A percentile compares a stretch with the other conserved stretches of the same genome.
Evolutionary conservation across 2,113 vertebrate genomes (phyloP).

Genomic region (Caretta caretta): DNA sequence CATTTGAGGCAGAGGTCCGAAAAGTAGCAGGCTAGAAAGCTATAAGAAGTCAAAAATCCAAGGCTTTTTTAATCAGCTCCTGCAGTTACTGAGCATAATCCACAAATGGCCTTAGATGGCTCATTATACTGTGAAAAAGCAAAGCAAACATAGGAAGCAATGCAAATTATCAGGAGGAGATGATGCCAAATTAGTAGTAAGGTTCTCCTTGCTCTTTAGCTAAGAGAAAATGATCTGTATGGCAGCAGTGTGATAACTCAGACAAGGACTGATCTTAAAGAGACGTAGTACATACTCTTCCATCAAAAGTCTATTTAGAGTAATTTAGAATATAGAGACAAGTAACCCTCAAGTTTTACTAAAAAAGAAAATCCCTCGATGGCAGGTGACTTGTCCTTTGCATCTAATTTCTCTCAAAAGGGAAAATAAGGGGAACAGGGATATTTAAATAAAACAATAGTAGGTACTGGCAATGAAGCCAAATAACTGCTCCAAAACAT

Average conservation of each 20-base stretch:
- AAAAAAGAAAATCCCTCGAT: neutral
- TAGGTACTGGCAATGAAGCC: neutral
- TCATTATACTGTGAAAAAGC: neutral
- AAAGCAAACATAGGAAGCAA: neutral
- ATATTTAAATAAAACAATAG: neutral
- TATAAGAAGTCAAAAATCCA: neutral
- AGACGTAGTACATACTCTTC: neutral
- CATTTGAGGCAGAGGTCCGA: neutral
- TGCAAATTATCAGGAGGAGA: neutral
- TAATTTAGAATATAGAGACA: neutral
- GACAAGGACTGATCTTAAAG: neutral
- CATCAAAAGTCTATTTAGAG: neutral
- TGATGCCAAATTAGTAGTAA: neutral
- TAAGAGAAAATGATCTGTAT: neutral
- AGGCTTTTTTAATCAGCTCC: neutral
- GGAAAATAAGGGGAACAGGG: neutral
- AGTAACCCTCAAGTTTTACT: neutral
- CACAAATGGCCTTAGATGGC: neutral
- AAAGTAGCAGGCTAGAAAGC: neutral
- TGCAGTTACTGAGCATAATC: neutral
- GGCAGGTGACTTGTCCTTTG: neutral
- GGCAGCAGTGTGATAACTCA: neutral
- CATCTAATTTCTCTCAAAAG: neutral
- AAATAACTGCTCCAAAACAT: neutral
- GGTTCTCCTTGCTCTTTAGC: neutral